A percentile compares a stretch with the other conserved stretches of the same genome.
These are phyloP conservation scores for Colletes latitarsis DNA, from an alignment of 1,140 invertebrate species.

Conservation along the genomic window DNA sequence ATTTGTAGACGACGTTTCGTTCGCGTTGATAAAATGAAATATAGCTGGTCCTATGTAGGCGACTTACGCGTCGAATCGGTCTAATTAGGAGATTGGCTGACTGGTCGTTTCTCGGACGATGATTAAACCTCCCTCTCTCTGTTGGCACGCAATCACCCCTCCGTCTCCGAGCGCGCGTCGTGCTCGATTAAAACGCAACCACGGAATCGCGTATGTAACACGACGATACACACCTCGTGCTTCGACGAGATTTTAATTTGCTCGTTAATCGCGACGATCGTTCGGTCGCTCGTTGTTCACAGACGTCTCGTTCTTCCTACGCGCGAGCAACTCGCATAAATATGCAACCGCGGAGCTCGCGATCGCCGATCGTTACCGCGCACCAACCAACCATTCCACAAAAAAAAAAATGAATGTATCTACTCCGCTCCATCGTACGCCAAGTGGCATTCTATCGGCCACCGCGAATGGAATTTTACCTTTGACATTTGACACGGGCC, in stretches of 20 bases:
- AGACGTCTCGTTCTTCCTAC: slow-evolving; percentile 43
- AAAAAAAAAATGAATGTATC: too few species aligned
- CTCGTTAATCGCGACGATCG: slow-evolving; percentile 53
- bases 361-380: background rate
- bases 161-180: slow-evolving; percentile 27
- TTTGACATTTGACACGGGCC: slow-evolving; percentile 30
- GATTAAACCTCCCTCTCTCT: background rate
- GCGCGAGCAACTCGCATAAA: slow-evolving; percentile 26
- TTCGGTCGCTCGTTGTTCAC: slow-evolving; percentile 7
- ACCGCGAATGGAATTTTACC: slow-evolving; percentile 25
- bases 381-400: background rate
- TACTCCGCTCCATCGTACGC: background rate
- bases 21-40: background rate
- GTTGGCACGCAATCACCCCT: too few species aligned
- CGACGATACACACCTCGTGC: slow-evolving; percentile 12
- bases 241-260: slow-evolving; percentile 48
- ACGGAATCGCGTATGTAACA: slow-evolving; percentile 41
- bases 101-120: background rate
- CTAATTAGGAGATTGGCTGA: too few species aligned
- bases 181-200: slow-evolving; percentile 53
- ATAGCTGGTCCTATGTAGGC: too few species aligned
- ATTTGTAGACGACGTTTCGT: too few species aligned
- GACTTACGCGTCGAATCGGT: slow-evolving; percentile 2
- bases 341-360: slow-evolving; percentile 13
- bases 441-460: background rate